These are phyloP conservation scores for Campoletis raptor DNA, from an alignment of 2,888 invertebrate species.

Conservation along the genomic window DNA sequence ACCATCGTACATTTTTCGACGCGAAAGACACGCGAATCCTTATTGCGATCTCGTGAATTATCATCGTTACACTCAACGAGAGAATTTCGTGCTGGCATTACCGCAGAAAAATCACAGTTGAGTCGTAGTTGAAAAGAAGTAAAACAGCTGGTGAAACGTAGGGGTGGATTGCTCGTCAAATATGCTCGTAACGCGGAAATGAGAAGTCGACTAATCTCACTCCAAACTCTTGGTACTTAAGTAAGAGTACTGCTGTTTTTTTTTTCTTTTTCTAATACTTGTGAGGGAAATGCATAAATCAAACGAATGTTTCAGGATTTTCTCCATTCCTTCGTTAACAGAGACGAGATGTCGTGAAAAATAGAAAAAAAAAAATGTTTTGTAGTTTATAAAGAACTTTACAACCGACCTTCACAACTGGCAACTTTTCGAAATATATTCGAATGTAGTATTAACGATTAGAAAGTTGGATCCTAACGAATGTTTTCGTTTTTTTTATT, in stretches of 20 bases:
- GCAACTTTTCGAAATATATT: no score
- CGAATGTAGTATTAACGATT: no score
- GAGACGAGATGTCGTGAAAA: no score
- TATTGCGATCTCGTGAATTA: constrained; percentile 12
- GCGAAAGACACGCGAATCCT: constrained; percentile 54
- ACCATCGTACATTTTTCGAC: constrained; percentile 1
- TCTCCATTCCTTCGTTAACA: no score
- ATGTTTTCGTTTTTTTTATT: no score
- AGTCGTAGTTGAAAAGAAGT: neutral
- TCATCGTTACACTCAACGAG: constrained; percentile 32
- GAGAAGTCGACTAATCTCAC: constrained; percentile 6
- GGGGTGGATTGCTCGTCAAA: neutral
- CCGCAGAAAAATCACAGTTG: neutral
- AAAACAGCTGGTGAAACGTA: neutral
- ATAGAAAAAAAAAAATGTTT: no score
- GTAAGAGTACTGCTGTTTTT: neutral
- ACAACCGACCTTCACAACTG: no score
- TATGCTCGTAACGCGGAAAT: constrained; percentile 14
- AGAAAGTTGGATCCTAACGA: no score
- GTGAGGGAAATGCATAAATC: no score
- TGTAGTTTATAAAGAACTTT: no score
- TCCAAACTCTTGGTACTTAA: neutral
- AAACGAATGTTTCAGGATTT: no score
- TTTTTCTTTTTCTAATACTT: neutral
- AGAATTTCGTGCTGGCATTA: constrained; percentile 16